Conservation (phyloP, 2,888 invertebrate species). For the Mesorhabditis sp. region DNA sequence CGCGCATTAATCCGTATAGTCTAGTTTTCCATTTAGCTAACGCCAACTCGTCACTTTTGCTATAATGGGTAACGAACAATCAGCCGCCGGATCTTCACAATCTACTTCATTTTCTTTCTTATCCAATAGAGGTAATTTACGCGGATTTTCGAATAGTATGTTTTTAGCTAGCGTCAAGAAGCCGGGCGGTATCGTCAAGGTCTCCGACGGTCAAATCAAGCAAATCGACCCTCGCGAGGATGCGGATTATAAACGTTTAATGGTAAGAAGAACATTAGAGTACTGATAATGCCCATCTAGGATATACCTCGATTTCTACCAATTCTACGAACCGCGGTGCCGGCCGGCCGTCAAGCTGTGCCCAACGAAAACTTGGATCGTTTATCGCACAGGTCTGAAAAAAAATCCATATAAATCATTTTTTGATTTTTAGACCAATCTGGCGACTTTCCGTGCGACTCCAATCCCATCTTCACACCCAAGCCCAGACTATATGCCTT, state of each 20-base stretch:
- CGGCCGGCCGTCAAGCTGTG: neutral
- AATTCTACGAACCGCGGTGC: conserved; percentile 27
- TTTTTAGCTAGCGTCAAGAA: conserved; percentile 26
- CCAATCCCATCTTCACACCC: neutral
- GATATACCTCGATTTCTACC: conserved; percentile 43
- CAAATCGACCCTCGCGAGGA: conserved; percentile 29
- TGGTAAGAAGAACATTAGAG: conserved; percentile 11
- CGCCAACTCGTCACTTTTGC: neutral
- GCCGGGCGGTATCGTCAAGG: conserved; percentile 29
- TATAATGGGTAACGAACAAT: conserved; percentile 41
- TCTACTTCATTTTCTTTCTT: conserved; percentile 41
- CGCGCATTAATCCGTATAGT: neutral
- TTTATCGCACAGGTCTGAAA: neutral
- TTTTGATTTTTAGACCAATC: conserved; percentile 24
- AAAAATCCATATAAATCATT: conserved; percentile 14
- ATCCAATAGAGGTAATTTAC: conserved; percentile 26
- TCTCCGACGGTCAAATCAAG: conserved; percentile 29
- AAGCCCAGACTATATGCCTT: conserved; percentile 26
- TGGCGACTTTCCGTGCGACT: conserved; percentile 3
- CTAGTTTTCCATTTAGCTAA: neutral
- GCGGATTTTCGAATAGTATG: neutral
- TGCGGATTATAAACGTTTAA: conserved; percentile 30
- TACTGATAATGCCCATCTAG: conserved; percentile 13
- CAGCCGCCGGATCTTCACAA: neutral
- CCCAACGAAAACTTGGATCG: neutral